Evolutionary conservation across 2,113 vertebrate genomes (phyloP).

Genomic region (Struthidea cinerea): DNA sequence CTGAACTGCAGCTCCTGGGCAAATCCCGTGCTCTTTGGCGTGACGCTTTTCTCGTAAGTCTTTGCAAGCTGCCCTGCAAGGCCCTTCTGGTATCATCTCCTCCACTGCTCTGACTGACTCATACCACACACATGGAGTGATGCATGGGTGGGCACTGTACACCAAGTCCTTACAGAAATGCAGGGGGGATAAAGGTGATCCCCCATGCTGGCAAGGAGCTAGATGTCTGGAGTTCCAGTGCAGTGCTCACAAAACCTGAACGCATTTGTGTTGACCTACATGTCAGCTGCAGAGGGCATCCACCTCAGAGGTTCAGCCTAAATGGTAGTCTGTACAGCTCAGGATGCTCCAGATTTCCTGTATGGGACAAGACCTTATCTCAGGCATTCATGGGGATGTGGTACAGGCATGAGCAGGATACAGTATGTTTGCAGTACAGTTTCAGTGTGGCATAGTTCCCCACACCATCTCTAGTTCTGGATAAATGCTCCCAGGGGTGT

Average conservation of each 20-base stretch:
- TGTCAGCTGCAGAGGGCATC: not conserved
- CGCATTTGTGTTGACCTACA: not conserved
- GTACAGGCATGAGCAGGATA: not conserved
- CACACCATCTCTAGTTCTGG: not conserved
- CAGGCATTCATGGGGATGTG: not conserved
- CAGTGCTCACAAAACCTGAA: not conserved
- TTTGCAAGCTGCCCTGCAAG: not conserved
- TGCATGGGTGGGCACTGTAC: not conserved
- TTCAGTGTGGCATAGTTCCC: not conserved
- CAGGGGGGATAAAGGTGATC: not conserved
- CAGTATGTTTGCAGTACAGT: not conserved
- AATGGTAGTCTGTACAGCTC: not conserved
- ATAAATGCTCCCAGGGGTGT: not conserved
- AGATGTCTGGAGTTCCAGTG: not conserved
- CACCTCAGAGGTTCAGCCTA: not conserved
- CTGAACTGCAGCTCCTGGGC: not conserved
- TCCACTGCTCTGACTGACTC: not conserved
- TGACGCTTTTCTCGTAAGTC: not conserved
- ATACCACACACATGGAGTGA: not conserved
- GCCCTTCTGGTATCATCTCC: not conserved
- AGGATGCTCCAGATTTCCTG: not conserved
- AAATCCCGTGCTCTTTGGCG: not conserved
- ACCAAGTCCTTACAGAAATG: not conserved
- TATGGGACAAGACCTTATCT: not conserved
- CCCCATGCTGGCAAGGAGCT: not conserved